Evolutionary conservation across 2,888 invertebrate genomes (phyloP).

Genomic region (Neoaliturus tenellus): DNA sequence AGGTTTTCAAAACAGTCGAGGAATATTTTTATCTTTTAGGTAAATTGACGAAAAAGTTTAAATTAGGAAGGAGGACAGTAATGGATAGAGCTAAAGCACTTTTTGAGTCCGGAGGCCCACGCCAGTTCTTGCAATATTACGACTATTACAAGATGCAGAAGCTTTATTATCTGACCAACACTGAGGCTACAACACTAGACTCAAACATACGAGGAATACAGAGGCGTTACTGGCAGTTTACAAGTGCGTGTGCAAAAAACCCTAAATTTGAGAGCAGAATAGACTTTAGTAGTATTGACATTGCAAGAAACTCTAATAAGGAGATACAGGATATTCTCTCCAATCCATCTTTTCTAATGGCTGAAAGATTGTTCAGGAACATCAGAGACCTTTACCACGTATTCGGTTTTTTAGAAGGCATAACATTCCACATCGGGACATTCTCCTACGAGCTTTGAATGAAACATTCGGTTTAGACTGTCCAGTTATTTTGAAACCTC

Average conservation of each 20-base stretch:
- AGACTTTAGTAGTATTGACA: conserved; percentile 14
- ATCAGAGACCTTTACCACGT: conserved; percentile 28
- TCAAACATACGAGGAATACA: background rate
- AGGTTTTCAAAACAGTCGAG: conserved; percentile 23
- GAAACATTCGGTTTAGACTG: conserved; percentile 3
- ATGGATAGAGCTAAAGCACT: conserved; percentile 25
- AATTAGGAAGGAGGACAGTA: conserved; percentile 5
- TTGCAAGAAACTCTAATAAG: background rate
- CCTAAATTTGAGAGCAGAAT: conserved; percentile 35
- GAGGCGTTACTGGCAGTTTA: conserved; percentile 16
- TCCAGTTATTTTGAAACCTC: conserved; percentile 5
- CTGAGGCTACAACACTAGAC: background rate
- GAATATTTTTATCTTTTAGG: conserved; percentile 20
- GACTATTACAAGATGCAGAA: background rate
- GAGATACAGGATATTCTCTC: background rate
- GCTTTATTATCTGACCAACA: background rate
- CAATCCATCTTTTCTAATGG: background rate
- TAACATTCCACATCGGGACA: background rate
- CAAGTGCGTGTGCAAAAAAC: conserved; percentile 31
- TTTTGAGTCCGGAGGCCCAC: conserved; percentile 27
- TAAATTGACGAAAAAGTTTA: conserved; percentile 17
- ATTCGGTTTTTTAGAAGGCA: conserved; percentile 19
- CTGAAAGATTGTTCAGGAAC: background rate
- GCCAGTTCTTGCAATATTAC: conserved; percentile 6
- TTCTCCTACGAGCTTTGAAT: background rate